These are phyloP conservation scores for Physella acuta DNA, from an alignment of 1,140 invertebrate genomes.

Conservation along the genomic window DNA sequence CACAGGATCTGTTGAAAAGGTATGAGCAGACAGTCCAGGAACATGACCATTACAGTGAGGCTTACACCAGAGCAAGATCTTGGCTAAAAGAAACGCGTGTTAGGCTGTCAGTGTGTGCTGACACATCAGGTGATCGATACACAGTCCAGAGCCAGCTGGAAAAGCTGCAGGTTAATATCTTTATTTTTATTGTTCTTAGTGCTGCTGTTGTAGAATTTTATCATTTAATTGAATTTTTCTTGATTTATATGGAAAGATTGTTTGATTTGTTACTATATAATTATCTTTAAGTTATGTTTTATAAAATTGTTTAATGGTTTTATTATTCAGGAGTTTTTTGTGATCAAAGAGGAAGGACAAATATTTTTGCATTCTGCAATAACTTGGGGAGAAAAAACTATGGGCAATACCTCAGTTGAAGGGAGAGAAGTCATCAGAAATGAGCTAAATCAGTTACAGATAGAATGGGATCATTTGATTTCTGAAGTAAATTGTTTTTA, in stretches of 20 bases:
- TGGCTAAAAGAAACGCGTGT: conserved; percentile 89
- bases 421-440: conserved; percentile 89
- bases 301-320: neutral
- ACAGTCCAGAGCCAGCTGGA: conserved; percentile 79
- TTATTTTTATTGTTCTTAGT: neutral
- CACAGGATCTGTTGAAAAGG: conserved; percentile 85
- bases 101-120: conserved; percentile 71
- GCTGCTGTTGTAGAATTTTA: too few relatives aligned
- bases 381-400: conserved; percentile 89
- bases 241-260: neutral
- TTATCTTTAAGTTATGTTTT: neutral
- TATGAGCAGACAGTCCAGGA: conserved; percentile 87
- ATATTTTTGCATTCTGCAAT: conserved; percentile 85
- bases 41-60: conserved; percentile 80
- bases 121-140: conserved; percentile 73
- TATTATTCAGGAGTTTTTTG: conserved; percentile 67
- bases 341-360: conserved; percentile 84
- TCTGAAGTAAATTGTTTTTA: conserved; percentile 61
- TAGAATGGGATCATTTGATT: conserved; percentile 84
- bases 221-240: too few relatives aligned
- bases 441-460: conserved; percentile 78
- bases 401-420: conserved; percentile 84
- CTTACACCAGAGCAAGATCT: conserved; percentile 75
- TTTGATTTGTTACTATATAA: neutral
- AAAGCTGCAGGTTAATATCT: conserved; percentile 63